A percentile compares a stretch with the other conserved stretches of the same genome.
Conservation (phyloP, 2,888 invertebrate genomes). For the Zhuqinia jingwanae region DNA sequence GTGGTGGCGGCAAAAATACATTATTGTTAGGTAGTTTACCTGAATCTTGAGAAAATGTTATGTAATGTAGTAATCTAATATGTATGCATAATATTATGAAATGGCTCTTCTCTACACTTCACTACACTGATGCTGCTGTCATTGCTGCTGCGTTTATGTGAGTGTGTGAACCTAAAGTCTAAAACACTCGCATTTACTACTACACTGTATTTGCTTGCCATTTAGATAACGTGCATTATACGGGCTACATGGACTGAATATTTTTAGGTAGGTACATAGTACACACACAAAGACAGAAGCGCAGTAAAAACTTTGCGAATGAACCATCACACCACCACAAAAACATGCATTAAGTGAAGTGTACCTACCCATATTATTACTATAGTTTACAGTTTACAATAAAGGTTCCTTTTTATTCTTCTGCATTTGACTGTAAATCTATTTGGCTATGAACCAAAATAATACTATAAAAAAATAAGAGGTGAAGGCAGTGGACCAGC, state of each 20-base stretch:
- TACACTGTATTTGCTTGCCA: background rate
- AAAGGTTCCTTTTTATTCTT: constrained; percentile 3
- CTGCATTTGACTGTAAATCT: constrained; percentile 23
- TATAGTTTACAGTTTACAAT: constrained; percentile 5
- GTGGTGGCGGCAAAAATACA: background rate
- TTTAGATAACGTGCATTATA: background rate
- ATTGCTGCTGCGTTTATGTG: background rate
- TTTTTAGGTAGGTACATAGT: background rate
- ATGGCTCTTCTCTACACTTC: background rate
- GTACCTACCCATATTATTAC: background rate
- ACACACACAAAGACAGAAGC: background rate
- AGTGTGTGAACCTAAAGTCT: background rate
- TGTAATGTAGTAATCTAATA: constrained; percentile 35
- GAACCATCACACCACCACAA: too few species aligned
- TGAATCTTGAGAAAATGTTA: constrained; percentile 25
- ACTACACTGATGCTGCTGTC: background rate
- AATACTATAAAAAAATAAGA: too few species aligned
- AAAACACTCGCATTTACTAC: background rate
- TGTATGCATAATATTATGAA: constrained; percentile 41
- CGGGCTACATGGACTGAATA: background rate
- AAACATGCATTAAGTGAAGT: constrained; percentile 12
- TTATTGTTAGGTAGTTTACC: constrained; percentile 20
- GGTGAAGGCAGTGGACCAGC: background rate
- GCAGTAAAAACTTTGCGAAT: background rate
- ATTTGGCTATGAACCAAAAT: constrained; percentile 35